Percentiles rank a stretch among this genome's conserved stretches.
phyloP scores from a whole-genome alignment of 2,113 vertebrate genomes.

The Pseudopipra pipra region DNA sequence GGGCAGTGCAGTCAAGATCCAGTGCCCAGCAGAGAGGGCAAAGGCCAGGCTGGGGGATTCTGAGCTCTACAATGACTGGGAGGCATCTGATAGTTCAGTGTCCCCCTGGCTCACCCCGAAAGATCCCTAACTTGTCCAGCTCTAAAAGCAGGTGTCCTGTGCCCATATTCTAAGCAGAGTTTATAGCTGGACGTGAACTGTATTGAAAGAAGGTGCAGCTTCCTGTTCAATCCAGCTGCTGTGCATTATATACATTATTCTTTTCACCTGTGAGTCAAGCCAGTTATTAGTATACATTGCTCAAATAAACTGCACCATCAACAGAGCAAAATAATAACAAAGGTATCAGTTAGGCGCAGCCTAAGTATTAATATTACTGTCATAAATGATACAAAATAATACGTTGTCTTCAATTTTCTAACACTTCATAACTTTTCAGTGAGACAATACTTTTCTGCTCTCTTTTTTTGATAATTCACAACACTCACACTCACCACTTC shows the following conservation, averaged over 20 bases:
- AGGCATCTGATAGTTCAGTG: background rate
- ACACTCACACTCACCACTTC: background rate
- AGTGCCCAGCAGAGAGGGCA: background rate
- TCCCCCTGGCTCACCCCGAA: background rate
- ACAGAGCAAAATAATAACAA: background rate
- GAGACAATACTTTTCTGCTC: background rate
- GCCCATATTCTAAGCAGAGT: no score
- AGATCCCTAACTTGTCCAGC: background rate
- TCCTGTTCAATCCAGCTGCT: background rate
- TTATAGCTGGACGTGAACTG: background rate
- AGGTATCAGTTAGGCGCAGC: background rate
- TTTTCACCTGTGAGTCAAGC: background rate
- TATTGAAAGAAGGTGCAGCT: background rate
- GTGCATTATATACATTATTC: background rate
- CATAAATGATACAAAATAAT: background rate
- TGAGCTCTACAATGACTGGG: accelerated
- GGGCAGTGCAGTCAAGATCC: accelerated
- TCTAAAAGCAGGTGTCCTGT: background rate
- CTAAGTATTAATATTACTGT: background rate
- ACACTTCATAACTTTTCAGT: background rate
- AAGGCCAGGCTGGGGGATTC: background rate
- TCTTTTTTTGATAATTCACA: background rate
- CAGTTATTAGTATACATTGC: background rate
- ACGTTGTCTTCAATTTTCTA: background rate
- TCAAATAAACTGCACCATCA: background rate